A percentile compares a stretch with the other conserved stretches of the same genome.
These are phyloP conservation scores for Falco berigora DNA, from an alignment of 2,797 vertebrate genomes.

Conservation along the genomic window DNA sequence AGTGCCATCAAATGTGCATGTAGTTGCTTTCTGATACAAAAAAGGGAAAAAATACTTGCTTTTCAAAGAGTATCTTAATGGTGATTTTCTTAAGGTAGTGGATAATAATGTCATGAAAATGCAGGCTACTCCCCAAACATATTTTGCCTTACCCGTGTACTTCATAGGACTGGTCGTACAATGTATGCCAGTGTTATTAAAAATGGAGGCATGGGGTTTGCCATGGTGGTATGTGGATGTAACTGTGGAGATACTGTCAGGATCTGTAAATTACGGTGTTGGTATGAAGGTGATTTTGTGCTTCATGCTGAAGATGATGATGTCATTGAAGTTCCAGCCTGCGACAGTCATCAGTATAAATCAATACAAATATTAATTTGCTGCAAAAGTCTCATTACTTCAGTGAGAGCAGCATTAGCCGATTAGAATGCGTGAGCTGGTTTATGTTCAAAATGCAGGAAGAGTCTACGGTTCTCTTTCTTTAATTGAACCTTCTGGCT, in stretches of 20 bases:
- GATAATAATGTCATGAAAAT: neutral
- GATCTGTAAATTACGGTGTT: neutral
- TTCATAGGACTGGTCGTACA: neutral
- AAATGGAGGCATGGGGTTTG: neutral
- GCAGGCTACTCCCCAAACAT: neutral
- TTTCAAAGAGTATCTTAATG: neutral
- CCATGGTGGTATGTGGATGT: neutral
- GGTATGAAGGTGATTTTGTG: neutral
- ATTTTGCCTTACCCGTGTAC: neutral
- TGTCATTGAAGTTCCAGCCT: neutral
- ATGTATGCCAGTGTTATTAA: neutral
- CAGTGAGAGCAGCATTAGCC: neutral
- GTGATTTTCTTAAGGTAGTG: neutral
- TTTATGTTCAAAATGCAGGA: conserved; percentile 8
- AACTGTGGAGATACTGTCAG: neutral
- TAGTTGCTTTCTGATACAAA: neutral
- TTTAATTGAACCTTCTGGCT: conserved; percentile 56
- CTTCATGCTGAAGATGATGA: neutral
- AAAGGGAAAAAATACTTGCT: neutral
- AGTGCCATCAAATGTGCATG: neutral
- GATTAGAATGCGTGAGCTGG: conserved; percentile 4
- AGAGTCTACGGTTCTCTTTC: neutral
- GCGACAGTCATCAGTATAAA: neutral
- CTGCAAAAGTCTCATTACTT: neutral
- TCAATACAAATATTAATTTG: conserved; percentile 30